Evolutionary conservation across 2,888 invertebrate species (phyloP).

Genomic region (Euzetes globulus): DNA sequence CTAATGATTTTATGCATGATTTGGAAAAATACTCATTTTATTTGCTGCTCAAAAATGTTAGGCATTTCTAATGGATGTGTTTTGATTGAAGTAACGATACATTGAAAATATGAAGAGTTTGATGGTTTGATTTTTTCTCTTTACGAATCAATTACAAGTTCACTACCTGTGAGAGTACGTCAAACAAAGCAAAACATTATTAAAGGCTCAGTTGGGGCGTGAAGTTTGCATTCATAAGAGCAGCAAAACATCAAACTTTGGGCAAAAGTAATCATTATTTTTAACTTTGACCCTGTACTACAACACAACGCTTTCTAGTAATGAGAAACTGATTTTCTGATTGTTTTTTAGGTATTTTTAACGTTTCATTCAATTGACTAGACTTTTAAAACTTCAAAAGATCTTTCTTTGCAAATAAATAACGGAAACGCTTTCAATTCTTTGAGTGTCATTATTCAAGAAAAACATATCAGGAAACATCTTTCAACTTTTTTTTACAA

Average conservation of each 20-base stretch:
- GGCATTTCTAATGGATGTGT: neutral
- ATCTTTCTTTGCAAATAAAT: too few relatives aligned
- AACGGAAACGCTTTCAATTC: too few relatives aligned
- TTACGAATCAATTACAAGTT: neutral
- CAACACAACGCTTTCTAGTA: neutral
- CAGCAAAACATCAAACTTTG: neutral
- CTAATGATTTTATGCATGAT: neutral
- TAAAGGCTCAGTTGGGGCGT: slow-evolving; percentile 7
- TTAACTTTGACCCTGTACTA: neutral
- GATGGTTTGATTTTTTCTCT: neutral
- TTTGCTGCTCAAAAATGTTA: neutral
- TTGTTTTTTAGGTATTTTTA: too few relatives aligned
- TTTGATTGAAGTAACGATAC: slow-evolving; percentile 6
- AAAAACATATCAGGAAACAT: too few relatives aligned
- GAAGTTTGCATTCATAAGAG: slow-evolving; percentile 2
- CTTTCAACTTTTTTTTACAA: too few relatives aligned
- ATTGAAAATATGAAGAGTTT: neutral
- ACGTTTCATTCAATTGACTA: too few relatives aligned
- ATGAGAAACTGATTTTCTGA: too few relatives aligned
- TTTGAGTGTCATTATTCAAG: too few relatives aligned
- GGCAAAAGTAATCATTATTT: neutral
- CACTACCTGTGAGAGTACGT: neutral
- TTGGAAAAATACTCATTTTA: neutral
- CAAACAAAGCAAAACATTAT: neutral
- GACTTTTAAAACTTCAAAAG: too few relatives aligned